phyloP scores from a whole-genome alignment of 30 jellyfish, hydroid and myxozoan genomes.

The Mastigias papua region DNA sequence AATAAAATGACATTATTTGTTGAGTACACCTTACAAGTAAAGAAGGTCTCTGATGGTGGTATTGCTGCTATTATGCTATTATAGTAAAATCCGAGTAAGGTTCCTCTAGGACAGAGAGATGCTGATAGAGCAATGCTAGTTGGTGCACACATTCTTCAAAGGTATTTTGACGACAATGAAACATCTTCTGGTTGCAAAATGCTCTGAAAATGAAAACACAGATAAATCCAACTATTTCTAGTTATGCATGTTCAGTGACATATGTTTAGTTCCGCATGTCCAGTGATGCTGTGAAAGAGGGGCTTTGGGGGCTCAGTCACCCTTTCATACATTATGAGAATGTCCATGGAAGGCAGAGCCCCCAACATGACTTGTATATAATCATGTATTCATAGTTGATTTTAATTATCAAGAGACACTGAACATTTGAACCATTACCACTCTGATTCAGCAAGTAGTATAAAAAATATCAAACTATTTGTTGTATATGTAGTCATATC shows the following conservation, averaged over 20 bases:
- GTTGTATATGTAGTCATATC: too few species aligned
- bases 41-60: background rate
- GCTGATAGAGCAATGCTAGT: background rate
- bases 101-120: background rate
- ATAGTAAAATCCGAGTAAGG: background rate
- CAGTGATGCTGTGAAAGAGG: background rate
- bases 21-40: background rate
- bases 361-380: too few species aligned
- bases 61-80: constrained; percentile 5
- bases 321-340: background rate
- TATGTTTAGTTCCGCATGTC: background rate
- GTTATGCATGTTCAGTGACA: too few species aligned
- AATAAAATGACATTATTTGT: background rate
- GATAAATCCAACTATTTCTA: background rate
- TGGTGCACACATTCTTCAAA: background rate
- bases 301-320: background rate
- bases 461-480: too few species aligned
- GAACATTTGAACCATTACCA: too few species aligned
- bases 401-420: too few species aligned
- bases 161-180: background rate
- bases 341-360: background rate
- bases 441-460: too few species aligned
- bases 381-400: too few species aligned
- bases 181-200: background rate
- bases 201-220: background rate